Percentiles rank a stretch among this genome's conserved stretches.
phyloP scores from a whole-genome alignment of 2,888 invertebrate species.

The Spicauda simplicius region DNA sequence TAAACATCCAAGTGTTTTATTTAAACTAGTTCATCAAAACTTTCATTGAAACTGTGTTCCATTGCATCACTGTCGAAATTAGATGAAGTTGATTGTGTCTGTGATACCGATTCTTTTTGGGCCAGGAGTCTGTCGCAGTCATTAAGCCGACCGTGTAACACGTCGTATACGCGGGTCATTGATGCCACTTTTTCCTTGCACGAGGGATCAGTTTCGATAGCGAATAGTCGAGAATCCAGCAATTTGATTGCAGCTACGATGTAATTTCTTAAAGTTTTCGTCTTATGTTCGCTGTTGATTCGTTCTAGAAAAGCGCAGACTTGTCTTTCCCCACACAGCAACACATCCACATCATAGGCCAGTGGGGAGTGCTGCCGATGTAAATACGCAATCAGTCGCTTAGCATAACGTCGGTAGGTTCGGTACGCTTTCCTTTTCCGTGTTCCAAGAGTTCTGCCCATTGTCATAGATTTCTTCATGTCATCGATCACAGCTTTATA shows the following conservation, averaged over 20 bases:
- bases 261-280: slow-evolving; percentile 79
- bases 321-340: slow-evolving; percentile 77
- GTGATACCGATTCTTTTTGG: slow-evolving; percentile 61
- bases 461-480: slow-evolving; percentile 83
- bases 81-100: slow-evolving; percentile 57
- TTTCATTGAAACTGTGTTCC: slow-evolving; percentile 70
- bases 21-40: slow-evolving; percentile 70
- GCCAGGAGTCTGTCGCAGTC: slow-evolving; percentile 75
- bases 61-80: slow-evolving; percentile 66
- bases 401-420: slow-evolving; percentile 79
- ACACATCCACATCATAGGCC: slow-evolving; percentile 79
- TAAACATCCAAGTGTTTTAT: background rate
- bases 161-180: slow-evolving; percentile 78
- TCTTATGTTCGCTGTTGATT: slow-evolving; percentile 77
- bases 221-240: slow-evolving; percentile 77
- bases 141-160: slow-evolving; percentile 72
- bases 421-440: slow-evolving; percentile 79
- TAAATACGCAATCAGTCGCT: slow-evolving; percentile 75
- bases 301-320: slow-evolving; percentile 78
- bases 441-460: slow-evolving; percentile 76
- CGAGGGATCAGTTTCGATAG: slow-evolving; percentile 78
- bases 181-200: slow-evolving; percentile 81
- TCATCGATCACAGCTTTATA: slow-evolving; percentile 83
- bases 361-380: slow-evolving; percentile 80
- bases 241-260: slow-evolving; percentile 80